A percentile compares a stretch with the other conserved stretches of the same genome.
These are phyloP conservation scores for Ernsta delagoae DNA, from an alignment of 2,888 invertebrate species.

Conservation along the genomic window DNA sequence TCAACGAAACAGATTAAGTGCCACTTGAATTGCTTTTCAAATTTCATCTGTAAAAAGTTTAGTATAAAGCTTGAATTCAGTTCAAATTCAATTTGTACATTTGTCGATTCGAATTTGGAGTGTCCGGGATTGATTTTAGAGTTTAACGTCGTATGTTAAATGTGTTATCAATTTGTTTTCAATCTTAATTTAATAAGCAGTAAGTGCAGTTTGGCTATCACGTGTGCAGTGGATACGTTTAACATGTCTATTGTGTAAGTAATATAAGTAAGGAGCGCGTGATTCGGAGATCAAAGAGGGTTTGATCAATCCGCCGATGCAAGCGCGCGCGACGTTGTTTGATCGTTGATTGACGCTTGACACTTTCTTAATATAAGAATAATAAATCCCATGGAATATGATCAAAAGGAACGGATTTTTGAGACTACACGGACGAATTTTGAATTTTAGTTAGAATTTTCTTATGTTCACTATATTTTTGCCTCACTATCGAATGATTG, in stretches of 20 bases:
- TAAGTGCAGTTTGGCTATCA: neutral
- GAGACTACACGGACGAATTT: neutral
- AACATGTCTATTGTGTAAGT: conserved; percentile 49
- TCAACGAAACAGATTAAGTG: conserved; percentile 39
- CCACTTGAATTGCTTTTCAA: conserved; percentile 15
- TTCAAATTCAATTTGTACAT: neutral
- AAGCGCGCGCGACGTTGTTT: conserved; percentile 58
- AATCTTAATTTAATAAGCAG: conserved; percentile 9
- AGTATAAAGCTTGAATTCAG: conserved; percentile 39
- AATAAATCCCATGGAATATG: conserved; percentile 11
- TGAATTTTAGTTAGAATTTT: neutral
- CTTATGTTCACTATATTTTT: no score
- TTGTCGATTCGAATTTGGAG: conserved; percentile 37
- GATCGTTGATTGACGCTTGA: conserved; percentile 61
- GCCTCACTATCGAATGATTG: no score
- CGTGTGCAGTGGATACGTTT: conserved; percentile 13
- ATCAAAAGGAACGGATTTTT: conserved; percentile 1
- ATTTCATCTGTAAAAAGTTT: conserved; percentile 15
- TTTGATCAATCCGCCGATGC: conserved; percentile 71
- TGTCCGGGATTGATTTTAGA: conserved; percentile 32
- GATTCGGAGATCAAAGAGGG: conserved; percentile 78
- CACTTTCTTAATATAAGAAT: conserved; percentile 39
- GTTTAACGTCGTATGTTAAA: conserved; percentile 38
- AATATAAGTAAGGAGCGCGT: conserved; percentile 80
- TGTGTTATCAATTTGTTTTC: conserved; percentile 29